Evolutionary conservation across 2,797 vertebrate genomes (phyloP), one percentile per base, ranked within the genome.

Genomic region (Xiphophorus birchmanni): DNA sequence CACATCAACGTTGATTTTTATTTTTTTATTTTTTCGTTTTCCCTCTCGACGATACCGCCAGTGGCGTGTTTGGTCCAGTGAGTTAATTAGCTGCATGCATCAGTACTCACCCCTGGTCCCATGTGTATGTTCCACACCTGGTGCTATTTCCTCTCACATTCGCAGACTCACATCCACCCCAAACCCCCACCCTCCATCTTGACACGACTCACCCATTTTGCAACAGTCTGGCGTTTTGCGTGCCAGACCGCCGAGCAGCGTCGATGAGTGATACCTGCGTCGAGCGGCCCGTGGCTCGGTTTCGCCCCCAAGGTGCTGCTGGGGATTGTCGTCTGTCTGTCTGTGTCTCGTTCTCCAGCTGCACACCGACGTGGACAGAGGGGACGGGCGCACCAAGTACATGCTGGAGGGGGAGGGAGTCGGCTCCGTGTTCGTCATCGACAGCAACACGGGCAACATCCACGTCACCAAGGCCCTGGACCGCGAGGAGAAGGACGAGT

Each of bases 381-480:
- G 97, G 0, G 97, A 97, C 37, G 97, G 96, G 2, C 94, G 81
- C 80, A 96, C 96, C 79, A 96, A 95, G 84, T 97, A 97, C 77
- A 91, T 93, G 74, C 81, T 97, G 93, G 96, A 96, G 3, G 97
- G 97, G 35, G 97, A 97, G 82, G 97, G 97, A 26, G 97, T 97
- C 77, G 97, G 97, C 79, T 97, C 97, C 0, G 96, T 97, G 82
- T 97, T 97, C 60, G 97, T 97, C 40, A 97, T 97, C 7, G 97
- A 97, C 44, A 91, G 96, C 87, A 95, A 96, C 87, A 97, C 96
- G 0, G 97, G 97, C 35, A 97, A 97, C 89, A 97, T 97, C 82
- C 97, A 97, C 11, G 96, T 97, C 76, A 97, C 97, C 81, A 97
- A 97, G 92, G 95, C 96, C 1, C 91, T 97, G 82, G 97, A 97